Evolutionary conservation across 2,113 vertebrate genomes (phyloP).

Genomic region (Trochalopteron elliotii): DNA sequence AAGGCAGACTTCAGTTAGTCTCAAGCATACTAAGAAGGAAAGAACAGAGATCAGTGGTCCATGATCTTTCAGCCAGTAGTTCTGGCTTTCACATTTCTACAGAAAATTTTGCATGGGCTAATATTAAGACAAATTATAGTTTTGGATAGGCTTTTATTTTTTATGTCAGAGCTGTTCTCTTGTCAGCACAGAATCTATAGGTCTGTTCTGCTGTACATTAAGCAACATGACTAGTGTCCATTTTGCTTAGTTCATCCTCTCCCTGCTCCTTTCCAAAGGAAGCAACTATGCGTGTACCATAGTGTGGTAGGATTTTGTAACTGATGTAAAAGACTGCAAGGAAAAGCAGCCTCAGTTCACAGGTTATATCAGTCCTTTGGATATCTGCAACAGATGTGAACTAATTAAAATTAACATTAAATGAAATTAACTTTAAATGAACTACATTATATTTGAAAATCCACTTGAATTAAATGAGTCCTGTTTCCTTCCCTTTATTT

Average conservation of each 20-base stretch:
- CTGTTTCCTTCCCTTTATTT: background rate
- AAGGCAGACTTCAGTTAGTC: background rate
- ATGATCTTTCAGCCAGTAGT: background rate
- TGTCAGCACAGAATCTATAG: background rate
- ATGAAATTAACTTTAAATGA: background rate
- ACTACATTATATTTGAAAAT: background rate
- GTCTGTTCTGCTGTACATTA: background rate
- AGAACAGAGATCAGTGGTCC: background rate
- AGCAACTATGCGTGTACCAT: background rate
- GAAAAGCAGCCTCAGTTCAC: background rate
- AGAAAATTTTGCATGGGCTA: background rate
- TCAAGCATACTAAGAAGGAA: background rate
- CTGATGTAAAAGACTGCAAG: background rate
- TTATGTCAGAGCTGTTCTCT: background rate
- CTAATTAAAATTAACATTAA: conserved; percentile 1
- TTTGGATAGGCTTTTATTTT: background rate
- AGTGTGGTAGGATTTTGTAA: background rate
- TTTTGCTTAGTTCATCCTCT: background rate
- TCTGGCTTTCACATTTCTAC: background rate
- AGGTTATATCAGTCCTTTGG: background rate
- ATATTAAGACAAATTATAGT: background rate
- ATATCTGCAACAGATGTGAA: background rate
- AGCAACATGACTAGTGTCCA: fast-evolving
- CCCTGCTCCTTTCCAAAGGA: background rate
- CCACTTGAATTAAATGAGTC: background rate